Base-by-base conservation (phyloP, 92 coral and sea anemone genomes). In the Parazoanthus darwini region DNA sequence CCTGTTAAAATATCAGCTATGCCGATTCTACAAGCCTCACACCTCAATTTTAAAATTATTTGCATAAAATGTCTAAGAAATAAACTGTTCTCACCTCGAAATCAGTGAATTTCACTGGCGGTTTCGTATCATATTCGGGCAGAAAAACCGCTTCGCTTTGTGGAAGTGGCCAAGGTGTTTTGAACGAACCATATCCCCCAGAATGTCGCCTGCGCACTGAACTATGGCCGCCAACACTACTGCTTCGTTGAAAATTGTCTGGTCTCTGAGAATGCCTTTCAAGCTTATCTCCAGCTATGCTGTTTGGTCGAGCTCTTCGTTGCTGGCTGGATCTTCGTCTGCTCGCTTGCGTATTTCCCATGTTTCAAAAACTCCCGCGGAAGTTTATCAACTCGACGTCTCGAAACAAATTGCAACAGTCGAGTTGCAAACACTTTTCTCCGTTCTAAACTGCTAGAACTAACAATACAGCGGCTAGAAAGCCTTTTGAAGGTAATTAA, bases 91-190 rank as follows among this genome's bases (percentile, higher is more conserved):
- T 51, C 89, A 96, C 99, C 99, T 96, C 96, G 81, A 95, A 96
- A 90, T 96, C 98, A 51, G 91, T 94, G 89, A 96, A 93, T 87
- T 94, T 93, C 35, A 96, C 99, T 11, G 98, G 96, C n/a, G 98
- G 98, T 86, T 92, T 96, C 66, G 95, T 95, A 44, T 96, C 99
- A 67, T 95, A 96, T 79, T 96, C 99, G 7, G 99, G 99, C 78
- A 96, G 85, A 74, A 97, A 97, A 14, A 95, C 94, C 29, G 96
- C 95, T 74, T 97, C 99, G 83, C 99, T 97, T 72, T 90, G 89
- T 0, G 99, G 99, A 76, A 93, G 94, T 0, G 99, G 99, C 99
- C 99, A 97, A 4, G 99, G 98, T 25, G 99, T 97, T 59, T 97
- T 97, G 90, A 90, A 94, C 3, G 99, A 90, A 26, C 87, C 68